phyloP scores from a whole-genome alignment of 2,888 invertebrate genomes.

The Himalopsyche tibetana region DNA sequence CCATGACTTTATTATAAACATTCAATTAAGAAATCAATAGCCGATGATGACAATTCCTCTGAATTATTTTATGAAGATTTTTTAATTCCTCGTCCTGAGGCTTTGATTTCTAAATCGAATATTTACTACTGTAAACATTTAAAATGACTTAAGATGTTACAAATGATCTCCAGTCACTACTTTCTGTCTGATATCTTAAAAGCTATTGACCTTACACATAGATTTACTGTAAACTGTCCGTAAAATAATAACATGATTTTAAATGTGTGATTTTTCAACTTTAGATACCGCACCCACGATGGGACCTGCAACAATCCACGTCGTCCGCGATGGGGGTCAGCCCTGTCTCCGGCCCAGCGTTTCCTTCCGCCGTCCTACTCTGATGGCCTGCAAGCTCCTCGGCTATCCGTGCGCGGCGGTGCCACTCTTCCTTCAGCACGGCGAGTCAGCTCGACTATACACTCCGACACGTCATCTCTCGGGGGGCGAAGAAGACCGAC shows the following conservation, averaged over 20 bases:
- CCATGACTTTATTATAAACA: neutral
- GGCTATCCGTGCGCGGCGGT: slow-evolving; percentile 78
- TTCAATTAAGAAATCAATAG: slow-evolving; percentile 1
- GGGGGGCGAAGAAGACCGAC: slow-evolving; percentile 67
- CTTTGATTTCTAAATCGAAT: neutral
- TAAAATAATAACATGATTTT: neutral
- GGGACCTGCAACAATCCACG: slow-evolving; percentile 92
- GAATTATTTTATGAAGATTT: slow-evolving; percentile 55
- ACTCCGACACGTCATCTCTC: slow-evolving; percentile 70
- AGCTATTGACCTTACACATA: no score
- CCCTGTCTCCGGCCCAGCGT: slow-evolving; percentile 88
- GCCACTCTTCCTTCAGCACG: slow-evolving; percentile 84
- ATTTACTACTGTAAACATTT: no score
- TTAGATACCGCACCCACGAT: slow-evolving; percentile 87
- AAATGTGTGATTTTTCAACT: neutral
- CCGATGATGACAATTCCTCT: slow-evolving; percentile 54
- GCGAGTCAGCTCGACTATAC: slow-evolving; percentile 83
- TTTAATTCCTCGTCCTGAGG: slow-evolving; percentile 58
- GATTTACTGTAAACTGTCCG: no score
- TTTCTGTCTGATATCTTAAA: no score
- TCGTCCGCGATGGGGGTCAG: slow-evolving; percentile 87
- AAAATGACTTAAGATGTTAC: no score
- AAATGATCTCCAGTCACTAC: no score
- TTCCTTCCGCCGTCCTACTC: slow-evolving; percentile 89
- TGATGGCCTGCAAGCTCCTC: slow-evolving; percentile 81